Base-by-base conservation (phyloP, 1,140 invertebrate genomes). In the Latrodectus geometricus region DNA sequence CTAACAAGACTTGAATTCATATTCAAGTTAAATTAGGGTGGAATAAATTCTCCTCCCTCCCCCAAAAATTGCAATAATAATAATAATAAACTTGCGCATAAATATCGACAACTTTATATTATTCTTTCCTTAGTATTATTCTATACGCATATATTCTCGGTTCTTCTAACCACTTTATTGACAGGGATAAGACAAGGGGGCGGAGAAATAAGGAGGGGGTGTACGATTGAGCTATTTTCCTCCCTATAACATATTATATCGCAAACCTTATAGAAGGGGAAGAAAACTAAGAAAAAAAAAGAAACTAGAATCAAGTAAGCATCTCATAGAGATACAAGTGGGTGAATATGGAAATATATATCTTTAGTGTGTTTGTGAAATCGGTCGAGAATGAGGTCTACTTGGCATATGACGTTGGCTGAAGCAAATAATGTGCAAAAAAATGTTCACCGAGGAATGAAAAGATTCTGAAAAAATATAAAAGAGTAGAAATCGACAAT, bases 311-410 rank as follows among this genome's bases (percentile, higher is more conserved):
- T 12, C 14, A 84, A 84, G n/a, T 65, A 83, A 68, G 70, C 52
- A 83, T 83, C 35, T 76, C 72, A 73, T 73, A 48, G 23, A 48
- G 70, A 17, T 11, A 48, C 70, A 23, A 73, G 82, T 20, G 76
- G 82, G 61, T 76, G 82, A 84, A 84, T 75, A 84, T 84, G 82
- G 76, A 84, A 84, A 84, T 76, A 84, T 84, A 84, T 84, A 76
- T 61, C 82, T 68, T 76, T 69, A 76, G 82, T 84, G 73, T 84
- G 73, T 84, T 84, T 84, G 82, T 84, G 82, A 84, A 84, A 84
- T 84, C 82, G 82, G 52, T 65, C 65, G 61, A 76, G 76, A 84
- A 76, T 84, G 76, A 49, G 73, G 82, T 54, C 69, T 83, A 65
- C 80, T 35, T 73, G 78, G 78, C 68, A 72, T 70, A 70, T 70